Evolutionary conservation across 2,113 vertebrate genomes (phyloP), one percentile per base, ranked within the genome.

Genomic region (Eupsittula cactorum): DNA sequence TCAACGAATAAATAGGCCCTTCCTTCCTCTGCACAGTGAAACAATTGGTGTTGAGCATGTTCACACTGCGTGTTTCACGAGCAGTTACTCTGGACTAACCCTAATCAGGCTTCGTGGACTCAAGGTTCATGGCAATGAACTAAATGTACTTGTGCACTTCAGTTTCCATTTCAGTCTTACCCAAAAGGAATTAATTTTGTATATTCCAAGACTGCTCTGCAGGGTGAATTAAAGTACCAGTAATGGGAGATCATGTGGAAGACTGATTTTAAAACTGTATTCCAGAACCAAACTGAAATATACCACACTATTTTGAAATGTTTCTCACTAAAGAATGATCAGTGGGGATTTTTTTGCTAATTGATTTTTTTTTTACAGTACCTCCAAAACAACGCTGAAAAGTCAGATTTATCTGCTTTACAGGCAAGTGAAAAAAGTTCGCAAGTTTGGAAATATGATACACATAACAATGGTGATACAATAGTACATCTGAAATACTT

Each of bases 311-410:
- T 41, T 88, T 81, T 57, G 8, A 60, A 74, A 13, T n/a, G 27
- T 68, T 88, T 88, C 21, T 33, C 69, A 68, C 29, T 24, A 88
- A 46, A 65, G 28, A 62, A 80, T 25, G 14, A 70, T 42, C 25
- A 29, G 33, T 18, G 18, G 3, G 1, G 5, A 0, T 0, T 14
- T 69, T 74, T 44, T 74, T 31, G 31, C 20, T 57, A 57, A 33
- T 3, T 33, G 5, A 21, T 33, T 57, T 18, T 53, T 55, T 55
- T 55, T 55, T 55, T 55, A 55, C 53, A 20, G 29, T n/a, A 44
- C 8, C 41, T 86, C 85, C 62, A 62, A 83, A 92, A 83, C 19
- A 80, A 70, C 57, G 44, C 46, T 49, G 71, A 76, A 74, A 79
- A 69, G 11, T 62, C 55, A 75, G 19, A 52, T 64, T 74, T 55